Conservation (phyloP, 2,888 invertebrate species). For the Dorcus parallelipipedus region DNA sequence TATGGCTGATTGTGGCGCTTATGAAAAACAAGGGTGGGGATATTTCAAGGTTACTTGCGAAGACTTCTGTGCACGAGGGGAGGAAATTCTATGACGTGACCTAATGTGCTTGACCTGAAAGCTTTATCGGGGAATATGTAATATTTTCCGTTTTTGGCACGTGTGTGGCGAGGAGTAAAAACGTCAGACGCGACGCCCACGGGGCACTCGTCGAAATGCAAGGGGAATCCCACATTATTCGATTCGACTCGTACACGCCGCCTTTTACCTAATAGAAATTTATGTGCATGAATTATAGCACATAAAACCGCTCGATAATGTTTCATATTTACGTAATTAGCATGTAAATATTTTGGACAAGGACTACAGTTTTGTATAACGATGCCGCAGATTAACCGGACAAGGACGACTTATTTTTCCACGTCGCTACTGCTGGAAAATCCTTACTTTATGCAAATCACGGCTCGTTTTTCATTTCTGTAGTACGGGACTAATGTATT, state of each 20-base stretch:
- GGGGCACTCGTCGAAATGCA: not conserved
- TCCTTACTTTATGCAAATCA: not conserved
- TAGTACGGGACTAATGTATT: too few relatives aligned
- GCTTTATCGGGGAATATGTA: slow-evolving; percentile 5
- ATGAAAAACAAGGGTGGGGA: slow-evolving; percentile 34
- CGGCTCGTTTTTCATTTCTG: not conserved
- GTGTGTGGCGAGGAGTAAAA: not conserved
- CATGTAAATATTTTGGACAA: slow-evolving; percentile 19
- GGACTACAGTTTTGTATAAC: slow-evolving; percentile 15
- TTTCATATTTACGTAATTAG: slow-evolving; percentile 5
- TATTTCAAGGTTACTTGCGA: slow-evolving; percentile 38
- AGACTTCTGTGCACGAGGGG: slow-evolving; percentile 21
- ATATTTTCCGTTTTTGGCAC: not conserved
- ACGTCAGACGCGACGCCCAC: not conserved
- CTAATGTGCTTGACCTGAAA: slow-evolving; percentile 29
- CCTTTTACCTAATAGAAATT: slow-evolving; percentile 8
- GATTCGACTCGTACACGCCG: not conserved
- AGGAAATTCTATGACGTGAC: slow-evolving; percentile 26
- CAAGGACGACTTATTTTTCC: slow-evolving; percentile 2
- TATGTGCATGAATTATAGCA: slow-evolving; percentile 18
- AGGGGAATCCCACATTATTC: not conserved
- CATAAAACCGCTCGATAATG: slow-evolving; percentile 9
- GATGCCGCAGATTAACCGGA: slow-evolving; percentile 13
- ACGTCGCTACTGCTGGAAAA: not conserved
- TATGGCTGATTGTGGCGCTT: slow-evolving; percentile 36